Conservation (phyloP, 2,797 vertebrate species). For the Sciurus carolinensis region DNA sequence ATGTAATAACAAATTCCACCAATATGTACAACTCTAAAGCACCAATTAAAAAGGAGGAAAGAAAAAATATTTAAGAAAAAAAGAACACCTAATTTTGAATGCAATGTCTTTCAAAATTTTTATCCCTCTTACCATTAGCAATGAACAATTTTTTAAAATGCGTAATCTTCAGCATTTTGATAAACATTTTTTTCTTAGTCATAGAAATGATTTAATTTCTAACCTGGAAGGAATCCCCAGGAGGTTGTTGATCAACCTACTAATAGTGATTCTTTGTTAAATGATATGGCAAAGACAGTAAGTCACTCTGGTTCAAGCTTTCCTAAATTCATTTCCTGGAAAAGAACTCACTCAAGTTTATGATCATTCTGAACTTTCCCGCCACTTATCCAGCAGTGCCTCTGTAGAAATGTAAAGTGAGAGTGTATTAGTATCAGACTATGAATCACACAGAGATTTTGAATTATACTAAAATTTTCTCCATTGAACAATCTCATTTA, state of each 20-base stretch:
- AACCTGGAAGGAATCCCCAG: slow-evolving; percentile 52
- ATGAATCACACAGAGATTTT: slow-evolving; percentile 12
- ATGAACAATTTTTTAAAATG: slow-evolving; percentile 44
- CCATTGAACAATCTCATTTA: slow-evolving; percentile 16
- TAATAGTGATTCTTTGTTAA: slow-evolving; percentile 45
- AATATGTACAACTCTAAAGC: no score
- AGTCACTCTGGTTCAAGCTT: slow-evolving; percentile 2
- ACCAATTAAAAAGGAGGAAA: not conserved
- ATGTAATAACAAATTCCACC: no score
- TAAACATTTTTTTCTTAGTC: slow-evolving; percentile 61
- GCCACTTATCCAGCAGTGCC: slow-evolving; percentile 61
- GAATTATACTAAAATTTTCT: slow-evolving; percentile 9
- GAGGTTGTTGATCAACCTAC: slow-evolving; percentile 44
- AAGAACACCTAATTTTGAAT: slow-evolving; percentile 32
- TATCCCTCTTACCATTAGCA: slow-evolving; percentile 47
- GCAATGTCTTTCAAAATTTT: not conserved
- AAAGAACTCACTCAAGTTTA: slow-evolving; percentile 23
- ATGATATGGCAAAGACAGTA: slow-evolving; percentile 48
- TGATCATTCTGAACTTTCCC: slow-evolving; percentile 57
- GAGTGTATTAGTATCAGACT: slow-evolving; percentile 54
- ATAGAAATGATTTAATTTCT: slow-evolving; percentile 64
- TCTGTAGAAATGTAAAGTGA: slow-evolving; percentile 59
- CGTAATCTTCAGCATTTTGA: slow-evolving; percentile 12
- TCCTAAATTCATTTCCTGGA: slow-evolving; percentile 64
- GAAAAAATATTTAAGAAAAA: not conserved